Base-by-base conservation (phyloP, 2,888 invertebrate genomes). In the Oxyteleia sp. region DNA sequence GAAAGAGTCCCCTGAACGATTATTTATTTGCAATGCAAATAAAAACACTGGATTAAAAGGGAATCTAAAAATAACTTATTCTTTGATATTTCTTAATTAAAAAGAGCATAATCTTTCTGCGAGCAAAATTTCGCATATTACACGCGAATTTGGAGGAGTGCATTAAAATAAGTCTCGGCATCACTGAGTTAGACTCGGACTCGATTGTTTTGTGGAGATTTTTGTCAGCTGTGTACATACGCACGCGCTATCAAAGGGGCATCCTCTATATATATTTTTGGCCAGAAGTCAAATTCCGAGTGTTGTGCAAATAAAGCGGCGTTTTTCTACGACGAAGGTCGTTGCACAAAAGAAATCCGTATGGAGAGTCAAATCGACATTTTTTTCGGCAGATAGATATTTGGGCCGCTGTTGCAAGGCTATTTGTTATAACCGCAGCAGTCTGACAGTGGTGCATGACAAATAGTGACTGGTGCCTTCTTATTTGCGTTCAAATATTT, bases 201-300 rank as follows among this genome's bases (percentile, higher is more conserved):
- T 45, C 71, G 49, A 79, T 79, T 79, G 79, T 80, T 80, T 72
- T 38, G 68, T 29, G 57, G 61, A 61, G 82, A 79, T 69, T 83
- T 74, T 63, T 79, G 74, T 79, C 83, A 83, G 83, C 83, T 83
- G 83, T 79, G 83, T 79, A 83, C 75, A 83, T 64, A 78, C 23
- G 72, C 76, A 74, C 35, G 47, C 41, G 74, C 63, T 63, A 72
- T 78, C 63, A 79, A 83, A 83, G 79, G 61, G 79, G 75, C 75
- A 79, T 79, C 66, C 66, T 69, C 47, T 69, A 61, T 75, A 69
- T 78, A 87, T 90, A 89, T 90, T 89, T 91, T 91, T 89, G 88
- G 90, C 87, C 85, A 87, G 87, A 90, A 91, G 91, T 91, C 91
- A 89, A 91, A 90, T 90, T 89, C 91, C 85, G 88, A 91, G 91